phyloP scores from a whole-genome alignment of 2,113 vertebrate genomes.

The Mastomys natalensis region DNA sequence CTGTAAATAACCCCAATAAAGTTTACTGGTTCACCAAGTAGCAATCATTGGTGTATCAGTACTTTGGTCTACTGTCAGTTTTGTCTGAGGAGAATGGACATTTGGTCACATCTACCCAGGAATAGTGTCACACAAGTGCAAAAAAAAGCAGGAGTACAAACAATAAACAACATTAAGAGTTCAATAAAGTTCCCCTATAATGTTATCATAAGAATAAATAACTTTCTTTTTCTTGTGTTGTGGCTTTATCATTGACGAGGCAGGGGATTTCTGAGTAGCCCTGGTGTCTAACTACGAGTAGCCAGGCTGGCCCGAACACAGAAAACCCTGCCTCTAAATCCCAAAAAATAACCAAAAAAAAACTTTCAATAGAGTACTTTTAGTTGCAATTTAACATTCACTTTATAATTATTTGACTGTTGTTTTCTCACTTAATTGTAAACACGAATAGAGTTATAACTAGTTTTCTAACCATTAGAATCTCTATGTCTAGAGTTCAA shows the following conservation, averaged over 20 bases:
- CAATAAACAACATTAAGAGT: neutral
- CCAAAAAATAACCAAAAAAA: too few relatives aligned
- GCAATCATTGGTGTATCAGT: too few relatives aligned
- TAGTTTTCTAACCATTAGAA: neutral
- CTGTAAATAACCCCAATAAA: neutral
- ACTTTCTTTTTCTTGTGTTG: neutral
- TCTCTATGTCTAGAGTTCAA: too few relatives aligned
- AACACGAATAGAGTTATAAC: neutral
- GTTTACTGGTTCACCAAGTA: neutral
- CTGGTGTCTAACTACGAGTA: too few relatives aligned
- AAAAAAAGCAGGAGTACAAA: neutral
- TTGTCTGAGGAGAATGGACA: neutral
- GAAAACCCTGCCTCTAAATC: too few relatives aligned
- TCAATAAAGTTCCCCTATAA: neutral
- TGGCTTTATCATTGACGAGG: too few relatives aligned
- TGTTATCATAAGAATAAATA: neutral
- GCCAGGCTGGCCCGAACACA: too few relatives aligned
- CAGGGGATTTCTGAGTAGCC: too few relatives aligned
- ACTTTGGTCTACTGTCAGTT: neutral
- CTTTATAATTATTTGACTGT: conserved; percentile 10
- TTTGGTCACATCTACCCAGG: neutral
- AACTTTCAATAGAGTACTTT: neutral
- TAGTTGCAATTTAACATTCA: neutral
- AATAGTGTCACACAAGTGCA: neutral
- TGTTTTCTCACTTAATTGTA: conserved; percentile 12